Percentiles rank a stretch among this genome's conserved stretches.
Conservation (phyloP, 1,140 invertebrate species). For the Leptestheria dahalacensis region DNA sequence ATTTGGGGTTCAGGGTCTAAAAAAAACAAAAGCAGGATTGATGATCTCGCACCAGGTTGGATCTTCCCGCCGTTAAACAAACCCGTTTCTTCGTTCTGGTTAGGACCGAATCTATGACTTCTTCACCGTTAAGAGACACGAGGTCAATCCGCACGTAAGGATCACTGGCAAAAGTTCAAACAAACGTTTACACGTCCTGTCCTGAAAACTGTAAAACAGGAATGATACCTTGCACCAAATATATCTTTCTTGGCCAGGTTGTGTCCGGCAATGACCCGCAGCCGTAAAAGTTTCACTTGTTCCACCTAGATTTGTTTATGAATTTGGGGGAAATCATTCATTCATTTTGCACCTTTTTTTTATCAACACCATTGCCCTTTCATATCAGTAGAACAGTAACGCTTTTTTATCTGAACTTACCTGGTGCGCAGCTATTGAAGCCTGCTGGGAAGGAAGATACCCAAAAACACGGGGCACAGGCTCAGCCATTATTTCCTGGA, state of each 20-base stretch:
- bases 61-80: conserved; percentile 20
- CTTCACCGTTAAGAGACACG: conserved; percentile 62
- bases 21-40: conserved; percentile 27
- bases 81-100: conserved; percentile 95
- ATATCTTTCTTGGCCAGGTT: conserved; percentile 94
- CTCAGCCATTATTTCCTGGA: neutral
- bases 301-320: too few species aligned
- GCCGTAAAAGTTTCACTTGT: conserved; percentile 52
- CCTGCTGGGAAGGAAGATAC: neutral
- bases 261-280: conserved; percentile 71
- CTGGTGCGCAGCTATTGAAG: neutral
- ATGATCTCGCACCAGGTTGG: conserved; percentile 6
- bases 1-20: conserved; percentile 83
- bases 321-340: too few species aligned
- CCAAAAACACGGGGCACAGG: neutral
- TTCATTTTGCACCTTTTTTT: too few species aligned
- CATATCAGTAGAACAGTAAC: too few species aligned
- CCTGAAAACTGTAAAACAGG: conserved; percentile 8
- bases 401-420: too few species aligned
- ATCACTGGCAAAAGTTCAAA: conserved; percentile 55
- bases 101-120: conserved; percentile 75
- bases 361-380: neutral
- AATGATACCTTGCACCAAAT: conserved; percentile 76
- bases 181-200: conserved; percentile 17
- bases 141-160: conserved; percentile 90